These are phyloP conservation scores for Eublepharis macularius DNA, from an alignment of 2,113 vertebrate species.

Conservation along the genomic window DNA sequence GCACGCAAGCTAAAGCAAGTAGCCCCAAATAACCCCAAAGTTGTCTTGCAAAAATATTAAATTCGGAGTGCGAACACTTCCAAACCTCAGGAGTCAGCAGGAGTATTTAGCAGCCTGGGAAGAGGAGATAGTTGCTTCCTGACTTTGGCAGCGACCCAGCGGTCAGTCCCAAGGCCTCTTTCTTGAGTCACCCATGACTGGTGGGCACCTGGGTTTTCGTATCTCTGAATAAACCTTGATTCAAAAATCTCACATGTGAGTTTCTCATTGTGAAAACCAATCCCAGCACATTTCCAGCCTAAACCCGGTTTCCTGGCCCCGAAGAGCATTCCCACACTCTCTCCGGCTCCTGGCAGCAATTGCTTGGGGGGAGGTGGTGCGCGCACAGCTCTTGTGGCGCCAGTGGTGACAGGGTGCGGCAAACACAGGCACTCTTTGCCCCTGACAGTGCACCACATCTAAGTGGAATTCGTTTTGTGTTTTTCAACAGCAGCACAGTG, in stretches of 20 bases:
- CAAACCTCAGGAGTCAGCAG: neutral
- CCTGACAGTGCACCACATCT: constrained; percentile 62
- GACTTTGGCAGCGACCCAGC: too few species aligned
- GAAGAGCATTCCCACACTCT: fast-evolving
- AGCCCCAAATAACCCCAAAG: neutral
- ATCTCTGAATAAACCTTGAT: neutral
- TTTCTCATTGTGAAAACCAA: neutral
- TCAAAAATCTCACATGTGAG: neutral
- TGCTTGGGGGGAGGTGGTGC: neutral
- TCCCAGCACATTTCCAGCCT: neutral
- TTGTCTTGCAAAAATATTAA: neutral
- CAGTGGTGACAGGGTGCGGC: constrained; percentile 54
- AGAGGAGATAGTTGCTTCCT: neutral
- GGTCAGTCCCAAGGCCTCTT: neutral
- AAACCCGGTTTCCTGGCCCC: neutral
- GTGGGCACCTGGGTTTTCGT: too few species aligned
- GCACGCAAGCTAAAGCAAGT: neutral
- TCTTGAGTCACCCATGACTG: too few species aligned
- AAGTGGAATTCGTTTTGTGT: constrained; percentile 45
- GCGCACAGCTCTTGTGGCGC: constrained; percentile 53
- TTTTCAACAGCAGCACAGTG: constrained; percentile 39
- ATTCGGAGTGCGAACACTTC: neutral
- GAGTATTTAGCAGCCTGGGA: too few species aligned
- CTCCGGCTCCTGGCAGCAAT: neutral
- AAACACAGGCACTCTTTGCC: constrained; percentile 33